Evolutionary conservation across 2,797 vertebrate species (phyloP), one percentile per base, ranked within the genome.

Genomic region (Channa striata): DNA sequence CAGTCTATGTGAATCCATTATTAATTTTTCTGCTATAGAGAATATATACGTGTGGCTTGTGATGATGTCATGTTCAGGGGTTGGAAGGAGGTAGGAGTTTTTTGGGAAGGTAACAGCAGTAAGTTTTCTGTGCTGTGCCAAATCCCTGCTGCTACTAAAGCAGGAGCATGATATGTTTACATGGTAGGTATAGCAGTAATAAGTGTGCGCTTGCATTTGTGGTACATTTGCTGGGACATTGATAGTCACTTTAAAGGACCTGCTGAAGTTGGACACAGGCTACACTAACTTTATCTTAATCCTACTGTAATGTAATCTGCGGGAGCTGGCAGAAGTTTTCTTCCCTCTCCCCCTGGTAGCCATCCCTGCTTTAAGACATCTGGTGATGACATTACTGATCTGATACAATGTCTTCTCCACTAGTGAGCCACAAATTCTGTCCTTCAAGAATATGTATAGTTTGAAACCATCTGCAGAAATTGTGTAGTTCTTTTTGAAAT

Each of bases 51-150:
- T 51, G 54, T 77, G 59, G 56, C 67, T 76, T 73, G 53, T 73
- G 57, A 76, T 52, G 59, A 76, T 72, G 79, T 12, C 36, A 74
- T 49, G 59, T 81, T 12, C 36, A 74, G 49, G 54, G 76, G 72
- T 81, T 78, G 47, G 80, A 78, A 80, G 63, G 59, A 74, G 76
- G 59, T n/a, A n/a, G n/a, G n/a, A n/a, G 25, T 80, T 71, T 85
- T 62, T 74, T 59, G 50, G 25, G 17, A 74, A 81, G 66, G 70
- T 67, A 73, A 74, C 68, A 78, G 75, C 43, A 70, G 25, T 64
- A 70, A 64, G 68, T 44, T 80, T 63, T 80, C 30, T 21, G 49
- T 52, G 56, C 65, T 30, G n/a, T 77, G 73, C 64, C 47, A 49
- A 67, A 68, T 83, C 33, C 66, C 34, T 44, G 59, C 78, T 71